These are phyloP conservation scores for Rhinatrema bivittatum DNA, from an alignment of 2,797 vertebrate species.

Conservation along the genomic window DNA sequence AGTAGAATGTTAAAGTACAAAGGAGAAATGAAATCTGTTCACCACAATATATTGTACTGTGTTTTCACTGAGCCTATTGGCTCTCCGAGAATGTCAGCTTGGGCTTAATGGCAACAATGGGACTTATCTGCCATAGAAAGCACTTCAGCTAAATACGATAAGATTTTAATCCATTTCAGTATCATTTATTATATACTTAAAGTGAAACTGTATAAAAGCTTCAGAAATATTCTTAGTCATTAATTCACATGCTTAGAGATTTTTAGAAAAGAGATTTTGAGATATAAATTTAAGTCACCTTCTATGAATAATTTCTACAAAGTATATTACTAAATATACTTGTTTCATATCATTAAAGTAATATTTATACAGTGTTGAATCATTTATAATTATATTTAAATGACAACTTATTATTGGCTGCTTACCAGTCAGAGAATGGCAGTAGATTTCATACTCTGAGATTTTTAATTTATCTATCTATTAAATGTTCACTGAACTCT, in stretches of 20 bases:
- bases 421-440: too few relatives aligned
- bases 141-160: neutral
- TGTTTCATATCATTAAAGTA: slow-evolving; percentile 19
- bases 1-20: slow-evolving; percentile 4
- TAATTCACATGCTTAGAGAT: neutral
- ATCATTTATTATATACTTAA: neutral
- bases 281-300: slow-evolving; percentile 11
- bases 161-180: neutral
- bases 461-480: too few relatives aligned
- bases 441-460: too few relatives aligned
- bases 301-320: slow-evolving; percentile 8
- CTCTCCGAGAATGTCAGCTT: neutral
- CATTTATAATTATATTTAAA: neutral
- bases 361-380: slow-evolving; percentile 7
- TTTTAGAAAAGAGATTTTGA: slow-evolving; percentile 10
- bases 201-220: neutral
- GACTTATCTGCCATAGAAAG: neutral
- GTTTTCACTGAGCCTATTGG: neutral
- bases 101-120: slow-evolving; percentile 8
- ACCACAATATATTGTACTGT: neutral
- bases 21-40: slow-evolving; percentile 4
- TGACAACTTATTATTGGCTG: too few relatives aligned
- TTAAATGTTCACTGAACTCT: too few relatives aligned
- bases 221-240: neutral
- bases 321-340: slow-evolving; percentile 6